A percentile compares a stretch with the other conserved stretches of the same genome.
These are phyloP conservation scores for Ormia ochracea DNA, from an alignment of 2,888 invertebrate genomes.

Conservation along the genomic window DNA sequence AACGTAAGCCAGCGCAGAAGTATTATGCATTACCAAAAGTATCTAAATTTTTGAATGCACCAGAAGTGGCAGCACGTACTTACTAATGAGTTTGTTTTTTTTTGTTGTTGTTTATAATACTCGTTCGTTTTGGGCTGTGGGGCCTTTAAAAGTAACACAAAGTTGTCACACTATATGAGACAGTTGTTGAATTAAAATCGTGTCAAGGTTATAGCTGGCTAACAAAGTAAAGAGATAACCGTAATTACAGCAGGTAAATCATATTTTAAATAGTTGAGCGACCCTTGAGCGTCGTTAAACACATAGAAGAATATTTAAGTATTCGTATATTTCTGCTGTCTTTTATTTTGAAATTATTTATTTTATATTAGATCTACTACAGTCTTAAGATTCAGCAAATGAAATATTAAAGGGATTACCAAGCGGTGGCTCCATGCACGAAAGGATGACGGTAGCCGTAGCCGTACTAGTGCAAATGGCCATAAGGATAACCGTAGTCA, in stretches of 20 bases:
- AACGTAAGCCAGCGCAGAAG: not conserved
- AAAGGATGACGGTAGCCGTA: constrained; percentile 65
- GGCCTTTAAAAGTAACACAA: not conserved
- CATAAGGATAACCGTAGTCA: constrained; percentile 63
- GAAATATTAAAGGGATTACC: constrained; percentile 43
- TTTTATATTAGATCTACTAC: constrained; percentile 7
- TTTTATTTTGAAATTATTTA: constrained; percentile 8
- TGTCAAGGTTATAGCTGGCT: constrained; percentile 48
- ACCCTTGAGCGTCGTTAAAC: constrained; percentile 10
- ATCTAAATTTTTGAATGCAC: not conserved
- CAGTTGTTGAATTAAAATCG: constrained; percentile 28
- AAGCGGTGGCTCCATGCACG: constrained; percentile 58
- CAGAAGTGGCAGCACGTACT: constrained; percentile 44
- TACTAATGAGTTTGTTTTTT: constrained; percentile 4
- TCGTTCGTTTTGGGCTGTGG: constrained; percentile 40
- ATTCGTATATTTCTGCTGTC: not conserved
- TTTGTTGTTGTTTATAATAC: not conserved
- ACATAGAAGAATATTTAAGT: not conserved
- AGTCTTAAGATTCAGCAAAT: constrained; percentile 55
- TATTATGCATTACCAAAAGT: constrained; percentile 8
- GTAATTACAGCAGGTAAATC: not conserved
- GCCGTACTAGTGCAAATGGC: constrained; percentile 51
- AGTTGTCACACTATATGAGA: constrained; percentile 24
- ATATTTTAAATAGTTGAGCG: constrained; percentile 10
- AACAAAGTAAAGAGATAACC: not conserved